phyloP scores from a whole-genome alignment of 2,113 vertebrate species.

The Columba livia region DNA sequence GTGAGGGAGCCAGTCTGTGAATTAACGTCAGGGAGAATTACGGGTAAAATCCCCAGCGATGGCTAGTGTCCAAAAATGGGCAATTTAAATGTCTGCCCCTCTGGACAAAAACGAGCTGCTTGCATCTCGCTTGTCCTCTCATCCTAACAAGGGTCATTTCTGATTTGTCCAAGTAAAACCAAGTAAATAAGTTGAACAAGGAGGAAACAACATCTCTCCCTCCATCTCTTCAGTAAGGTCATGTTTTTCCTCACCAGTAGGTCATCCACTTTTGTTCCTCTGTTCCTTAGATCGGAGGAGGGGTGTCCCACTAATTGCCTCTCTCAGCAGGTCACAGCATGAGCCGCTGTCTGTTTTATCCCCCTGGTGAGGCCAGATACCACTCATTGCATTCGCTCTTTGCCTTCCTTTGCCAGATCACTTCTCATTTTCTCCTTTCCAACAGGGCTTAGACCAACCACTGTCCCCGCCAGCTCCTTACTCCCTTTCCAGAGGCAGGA shows the following conservation, averaged over 20 bases:
- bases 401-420: background rate
- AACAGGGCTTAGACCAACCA: background rate
- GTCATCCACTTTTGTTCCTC: background rate
- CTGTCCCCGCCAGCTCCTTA: background rate
- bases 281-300: background rate
- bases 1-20: constrained; percentile 50
- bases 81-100: constrained; percentile 29
- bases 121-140: background rate
- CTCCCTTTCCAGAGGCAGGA: background rate
- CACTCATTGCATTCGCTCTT: background rate
- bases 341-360: constrained; percentile 9
- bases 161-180: background rate
- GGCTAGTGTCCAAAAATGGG: background rate
- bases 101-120: background rate
- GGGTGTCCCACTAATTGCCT: background rate
- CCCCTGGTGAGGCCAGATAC: background rate
- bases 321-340: background rate
- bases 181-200: background rate
- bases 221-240: background rate
- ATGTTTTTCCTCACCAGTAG: background rate
- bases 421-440: background rate
- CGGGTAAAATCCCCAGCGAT: constrained; percentile 39
- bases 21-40: constrained; percentile 59
- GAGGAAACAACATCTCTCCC: background rate
- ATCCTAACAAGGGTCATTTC: background rate